These are phyloP conservation scores for Esperia sulphurella DNA, from an alignment of 2,888 invertebrate genomes.

Conservation along the genomic window DNA sequence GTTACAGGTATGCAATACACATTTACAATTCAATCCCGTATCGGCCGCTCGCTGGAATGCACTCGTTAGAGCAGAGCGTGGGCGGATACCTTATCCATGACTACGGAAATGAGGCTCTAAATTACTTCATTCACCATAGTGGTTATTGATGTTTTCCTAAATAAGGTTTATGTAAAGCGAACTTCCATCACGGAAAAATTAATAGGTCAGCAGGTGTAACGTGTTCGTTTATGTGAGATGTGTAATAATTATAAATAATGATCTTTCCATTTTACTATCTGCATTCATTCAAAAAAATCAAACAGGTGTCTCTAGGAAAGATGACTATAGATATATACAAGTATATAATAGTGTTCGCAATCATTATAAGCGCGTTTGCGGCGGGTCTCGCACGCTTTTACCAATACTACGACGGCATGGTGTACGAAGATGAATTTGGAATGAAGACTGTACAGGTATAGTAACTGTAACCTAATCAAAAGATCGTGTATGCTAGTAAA, in stretches of 20 bases:
- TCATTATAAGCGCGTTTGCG: conserved; percentile 80
- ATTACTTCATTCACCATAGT: neutral
- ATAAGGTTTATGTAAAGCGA: no score
- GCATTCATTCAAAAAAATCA: neutral
- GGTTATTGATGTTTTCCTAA: no score
- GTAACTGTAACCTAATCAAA: no score
- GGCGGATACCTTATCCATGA: neutral
- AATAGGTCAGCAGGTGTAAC: no score
- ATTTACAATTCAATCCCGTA: conserved; percentile 21
- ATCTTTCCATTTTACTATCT: neutral
- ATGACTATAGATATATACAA: conserved; percentile 83
- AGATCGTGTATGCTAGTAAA: no score
- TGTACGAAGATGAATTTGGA: conserved; percentile 77
- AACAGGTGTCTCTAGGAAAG: conserved; percentile 82
- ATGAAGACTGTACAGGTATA: conserved; percentile 70
- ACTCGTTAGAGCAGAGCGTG: conserved; percentile 25
- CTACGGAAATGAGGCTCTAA: conserved; percentile 1
- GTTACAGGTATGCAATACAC: conserved; percentile 51
- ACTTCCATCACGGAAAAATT: no score
- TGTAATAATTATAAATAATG: neutral
- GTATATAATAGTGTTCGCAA: conserved; percentile 80
- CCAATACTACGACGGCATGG: conserved; percentile 83
- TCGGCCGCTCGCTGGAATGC: conserved; percentile 26
- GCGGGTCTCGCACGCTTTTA: conserved; percentile 81
- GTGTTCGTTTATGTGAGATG: neutral